A percentile compares a stretch with the other conserved stretches of the same genome.
phyloP scores from a whole-genome alignment of 1,140 invertebrate genomes.

The Anthonomus grandis region DNA sequence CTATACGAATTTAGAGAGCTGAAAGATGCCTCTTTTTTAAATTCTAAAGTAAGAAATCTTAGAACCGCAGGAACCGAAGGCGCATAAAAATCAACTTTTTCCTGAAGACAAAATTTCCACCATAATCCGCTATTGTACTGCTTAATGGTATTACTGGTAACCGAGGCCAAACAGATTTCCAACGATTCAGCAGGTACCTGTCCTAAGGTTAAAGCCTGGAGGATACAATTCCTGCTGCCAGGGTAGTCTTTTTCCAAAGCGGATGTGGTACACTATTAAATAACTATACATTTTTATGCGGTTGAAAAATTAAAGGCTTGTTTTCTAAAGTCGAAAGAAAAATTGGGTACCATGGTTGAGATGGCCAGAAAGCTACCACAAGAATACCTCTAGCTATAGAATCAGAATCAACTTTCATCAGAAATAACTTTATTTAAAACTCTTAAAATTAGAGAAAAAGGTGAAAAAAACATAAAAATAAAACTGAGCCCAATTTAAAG shows the following conservation, averaged over 20 bases:
- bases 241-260: constrained; percentile 14
- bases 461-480: constrained; percentile 42
- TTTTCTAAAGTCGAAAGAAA: no score
- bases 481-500: constrained; percentile 30
- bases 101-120: neutral
- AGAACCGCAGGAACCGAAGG: neutral
- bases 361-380: no score
- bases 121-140: constrained; percentile 17
- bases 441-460: no score
- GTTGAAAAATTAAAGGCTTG: no score
- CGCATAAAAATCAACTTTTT: neutral
- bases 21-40: constrained; percentile 14
- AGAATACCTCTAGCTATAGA: no score
- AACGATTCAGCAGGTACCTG: constrained; percentile 3
- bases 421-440: no score
- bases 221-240: constrained; percentile 20
- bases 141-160: constrained; percentile 4
- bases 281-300: no score
- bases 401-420: no score
- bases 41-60: constrained; percentile 13
- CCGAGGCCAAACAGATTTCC: constrained; percentile 15
- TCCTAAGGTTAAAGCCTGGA: constrained; percentile 2
- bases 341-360: no score
- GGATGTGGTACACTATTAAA: constrained; percentile 4
- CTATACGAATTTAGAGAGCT: constrained; percentile 11